Conservation (phyloP, 2,888 invertebrate genomes). For the Leucophenga montana region DNA sequence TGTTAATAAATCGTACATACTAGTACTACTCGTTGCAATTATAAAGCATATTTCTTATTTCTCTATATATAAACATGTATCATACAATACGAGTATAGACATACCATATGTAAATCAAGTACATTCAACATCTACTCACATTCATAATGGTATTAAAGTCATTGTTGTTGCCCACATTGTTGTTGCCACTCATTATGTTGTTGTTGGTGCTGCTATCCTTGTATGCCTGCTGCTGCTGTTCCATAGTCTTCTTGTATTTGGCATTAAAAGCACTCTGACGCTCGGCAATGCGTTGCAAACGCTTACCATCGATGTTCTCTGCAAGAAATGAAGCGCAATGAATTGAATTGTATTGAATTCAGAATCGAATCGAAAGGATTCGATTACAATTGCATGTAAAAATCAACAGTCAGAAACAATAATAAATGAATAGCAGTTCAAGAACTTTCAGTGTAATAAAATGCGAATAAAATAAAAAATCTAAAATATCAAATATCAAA, state of each 20-base stretch:
- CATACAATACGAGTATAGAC: no score
- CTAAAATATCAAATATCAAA: no score
- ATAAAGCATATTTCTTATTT: no score
- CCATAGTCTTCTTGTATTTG: constrained; percentile 79
- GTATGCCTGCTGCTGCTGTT: constrained; percentile 71
- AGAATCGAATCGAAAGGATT: no score
- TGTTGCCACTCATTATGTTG: constrained; percentile 62
- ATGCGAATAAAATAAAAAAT: no score
- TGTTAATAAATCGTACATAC: no score
- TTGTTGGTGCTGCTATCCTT: constrained; percentile 69
- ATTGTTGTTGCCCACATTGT: constrained; percentile 63
- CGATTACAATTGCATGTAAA: neutral
- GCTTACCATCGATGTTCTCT: constrained; percentile 74
- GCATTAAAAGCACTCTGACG: constrained; percentile 77
- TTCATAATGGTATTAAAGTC: constrained; percentile 71
- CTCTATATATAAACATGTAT: no score
- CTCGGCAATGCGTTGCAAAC: constrained; percentile 78
- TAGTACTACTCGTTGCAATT: no score
- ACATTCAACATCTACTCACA: constrained; percentile 55
- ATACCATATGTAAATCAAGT: no score
- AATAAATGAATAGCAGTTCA: neutral
- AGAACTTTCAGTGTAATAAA: no score
- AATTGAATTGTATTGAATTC: neutral
- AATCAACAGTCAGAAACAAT: neutral
- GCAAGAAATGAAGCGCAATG: constrained; percentile 29